Base-by-base conservation (phyloP, 2,113 vertebrate genomes). In the Myiopsitta monachus region DNA sequence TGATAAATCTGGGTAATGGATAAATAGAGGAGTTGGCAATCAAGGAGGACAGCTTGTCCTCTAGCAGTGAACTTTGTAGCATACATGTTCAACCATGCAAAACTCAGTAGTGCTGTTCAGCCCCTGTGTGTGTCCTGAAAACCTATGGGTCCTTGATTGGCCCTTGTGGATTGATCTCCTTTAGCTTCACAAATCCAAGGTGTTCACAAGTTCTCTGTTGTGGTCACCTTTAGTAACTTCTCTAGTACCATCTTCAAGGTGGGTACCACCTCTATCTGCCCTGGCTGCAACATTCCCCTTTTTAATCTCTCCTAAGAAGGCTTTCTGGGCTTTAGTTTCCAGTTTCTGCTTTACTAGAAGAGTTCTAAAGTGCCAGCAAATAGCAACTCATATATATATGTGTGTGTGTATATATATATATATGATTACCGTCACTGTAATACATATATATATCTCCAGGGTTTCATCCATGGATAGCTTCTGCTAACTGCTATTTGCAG, bases 401-500 rank as follows among this genome's bases (percentile, higher is more conserved):
- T 64, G 10, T 46, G 10, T 46, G 19, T 46, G n/a, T n/a, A n/a
- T 43, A 43, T 43, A 44, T 44, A 49, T n/a, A 22, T 57, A 6
- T 59, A n/a, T 59, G 19, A n/a, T n/a, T n/a, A 14, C 33, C n/a
- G 55, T n/a, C 21, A 59, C 55, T 59, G 55, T n/a, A 59, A 59
- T n/a, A 33, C 19, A n/a, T n/a, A n/a, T n/a, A n/a, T n/a, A n/a
- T 66, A 10, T 76, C 72, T 51, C 52, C 52, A 68, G 46, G 51
- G 6, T 38, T 85, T 83, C 30, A 55, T 43, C 46, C 44, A 7
- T 3, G 14, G 9, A 11, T 55, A 14, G 2, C 33, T 69, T 68
- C 4, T 4, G 11, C 21, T 55, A 8, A 22, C 27, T 0, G 4
- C 51, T 61, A 0, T 19, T 49, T 36, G 51, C 1, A 3, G 54